Evolutionary conservation across 2,113 vertebrate genomes (phyloP), one percentile per base, ranked within the genome.

Genomic region (Cinclus cinclus): DNA sequence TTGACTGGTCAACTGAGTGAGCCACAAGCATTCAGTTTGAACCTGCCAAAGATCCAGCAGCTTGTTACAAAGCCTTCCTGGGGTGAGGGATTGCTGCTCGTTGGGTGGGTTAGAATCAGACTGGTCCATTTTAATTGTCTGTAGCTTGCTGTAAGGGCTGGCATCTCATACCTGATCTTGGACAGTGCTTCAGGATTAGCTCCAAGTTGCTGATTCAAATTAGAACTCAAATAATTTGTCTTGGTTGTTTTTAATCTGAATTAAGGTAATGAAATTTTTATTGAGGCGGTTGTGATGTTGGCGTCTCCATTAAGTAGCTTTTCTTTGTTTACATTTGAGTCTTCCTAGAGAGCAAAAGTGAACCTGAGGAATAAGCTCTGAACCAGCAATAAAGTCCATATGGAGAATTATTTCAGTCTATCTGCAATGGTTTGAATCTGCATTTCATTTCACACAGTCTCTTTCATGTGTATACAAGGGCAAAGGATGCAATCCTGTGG

Each of bases 41-140:
- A 46, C 39, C 30, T 74, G 46, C 35, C 42, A 49, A 73, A 74
- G 59, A 55, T 68, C 14, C 39, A 55, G 30, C 44, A 62, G 1
- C 16, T 0, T 60, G 15, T 31, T 85, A 18, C 6, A 55, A 60
- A 64, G 17, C 75, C 33, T 42, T 53, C 8, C 16, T 35, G 30
- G 31, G 60, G 13, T 3, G 1, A 50, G 55, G 28, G 28, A 23
- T 63, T 63, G 39, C 78, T 77, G 39, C 31, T 25, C 0, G 0
- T 76, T 14, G 3, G 5, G 15, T 87, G 56, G 31, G 27, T 16
- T 67, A 41, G 58, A n/a, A 9, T 62, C 52, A 24, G 20, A 62
- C 47, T 56, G 52, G 11, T 59, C 19, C 33, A 5, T 58, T 90
- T 64, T 33, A 46, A 19, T 55, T 59, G 17, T 25, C 37, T 35